Evolutionary conservation across 1,140 invertebrate genomes (phyloP).

Genomic region (Caenorhabditis remanei): DNA sequence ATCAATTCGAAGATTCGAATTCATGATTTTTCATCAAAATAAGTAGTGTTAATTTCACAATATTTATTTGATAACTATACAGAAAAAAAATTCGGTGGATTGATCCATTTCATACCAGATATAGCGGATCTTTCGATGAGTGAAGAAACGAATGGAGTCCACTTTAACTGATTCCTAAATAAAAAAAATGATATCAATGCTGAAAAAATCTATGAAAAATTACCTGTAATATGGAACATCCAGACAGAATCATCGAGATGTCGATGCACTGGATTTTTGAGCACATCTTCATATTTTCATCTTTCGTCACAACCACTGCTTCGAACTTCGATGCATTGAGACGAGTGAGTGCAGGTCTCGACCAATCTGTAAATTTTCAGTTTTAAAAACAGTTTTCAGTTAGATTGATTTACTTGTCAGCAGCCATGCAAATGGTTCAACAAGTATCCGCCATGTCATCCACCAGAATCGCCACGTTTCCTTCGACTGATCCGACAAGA

Average conservation of each 20-base stretch:
- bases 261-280: constrained; percentile 96
- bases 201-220: too few species aligned
- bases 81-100: constrained; percentile 55
- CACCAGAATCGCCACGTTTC: constrained; percentile 92
- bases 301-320: constrained; percentile 98
- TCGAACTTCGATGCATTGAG: constrained; percentile 94
- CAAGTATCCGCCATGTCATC: constrained; percentile 99
- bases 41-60: too few species aligned
- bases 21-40: too few species aligned
- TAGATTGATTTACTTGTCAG: constrained; percentile 83
- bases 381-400: background rate
- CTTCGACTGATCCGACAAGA: constrained; percentile 94
- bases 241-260: constrained; percentile 96
- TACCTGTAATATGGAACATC: too few species aligned
- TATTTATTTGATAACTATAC: too few species aligned
- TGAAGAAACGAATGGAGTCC: constrained; percentile 30
- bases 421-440: constrained; percentile 96
- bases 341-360: constrained; percentile 89
- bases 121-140: constrained; percentile 60
- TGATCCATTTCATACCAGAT: constrained; percentile 61
- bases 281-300: constrained; percentile 93
- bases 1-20: too few species aligned
- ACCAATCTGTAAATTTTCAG: constrained; percentile 62
- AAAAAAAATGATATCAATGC: too few species aligned
- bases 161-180: too few species aligned